phyloP scores from a whole-genome alignment of 1,140 invertebrate species.

The Cydia strobilella region DNA sequence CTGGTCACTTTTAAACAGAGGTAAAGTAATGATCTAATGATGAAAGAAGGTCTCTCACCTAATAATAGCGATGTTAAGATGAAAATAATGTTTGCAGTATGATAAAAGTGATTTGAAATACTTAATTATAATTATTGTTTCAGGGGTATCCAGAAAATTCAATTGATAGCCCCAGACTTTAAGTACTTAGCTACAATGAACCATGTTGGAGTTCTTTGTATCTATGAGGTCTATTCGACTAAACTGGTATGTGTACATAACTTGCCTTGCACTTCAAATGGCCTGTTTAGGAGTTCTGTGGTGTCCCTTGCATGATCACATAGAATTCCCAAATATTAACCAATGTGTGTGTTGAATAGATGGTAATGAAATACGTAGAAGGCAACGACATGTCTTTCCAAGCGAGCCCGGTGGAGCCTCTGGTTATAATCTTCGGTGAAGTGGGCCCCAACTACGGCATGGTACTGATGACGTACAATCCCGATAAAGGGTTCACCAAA shows the following conservation, averaged over 20 bases:
- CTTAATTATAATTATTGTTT: conserved; percentile 33
- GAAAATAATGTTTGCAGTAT: too few relatives aligned
- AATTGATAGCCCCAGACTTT: conserved; percentile 64
- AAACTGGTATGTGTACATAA: conserved; percentile 53
- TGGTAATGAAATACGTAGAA: conserved; percentile 52
- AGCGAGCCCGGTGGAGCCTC: conserved; percentile 65
- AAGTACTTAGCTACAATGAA: conserved; percentile 57
- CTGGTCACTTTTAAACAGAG: conserved; percentile 62
- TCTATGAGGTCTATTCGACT: conserved; percentile 58
- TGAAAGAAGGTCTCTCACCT: too few relatives aligned
- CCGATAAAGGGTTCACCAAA: conserved; percentile 38
- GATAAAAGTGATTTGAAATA: too few relatives aligned
- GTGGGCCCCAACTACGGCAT: conserved; percentile 60
- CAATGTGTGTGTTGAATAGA: conserved; percentile 39
- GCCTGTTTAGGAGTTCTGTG: neutral
- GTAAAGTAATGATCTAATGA: conserved; percentile 40
- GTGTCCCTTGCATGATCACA: too few relatives aligned
- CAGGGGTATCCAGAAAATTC: conserved; percentile 65
- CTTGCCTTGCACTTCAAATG: neutral
- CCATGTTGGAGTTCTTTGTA: conserved; percentile 50
- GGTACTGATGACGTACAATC: conserved; percentile 47
- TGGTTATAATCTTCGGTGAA: conserved; percentile 62
- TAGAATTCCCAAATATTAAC: too few relatives aligned
- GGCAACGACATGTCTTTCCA: conserved; percentile 59
- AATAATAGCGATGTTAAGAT: too few relatives aligned